These are phyloP conservation scores for Poeciliopsis retropinna DNA, from an alignment of 2,113 vertebrate species.

Conservation along the genomic window DNA sequence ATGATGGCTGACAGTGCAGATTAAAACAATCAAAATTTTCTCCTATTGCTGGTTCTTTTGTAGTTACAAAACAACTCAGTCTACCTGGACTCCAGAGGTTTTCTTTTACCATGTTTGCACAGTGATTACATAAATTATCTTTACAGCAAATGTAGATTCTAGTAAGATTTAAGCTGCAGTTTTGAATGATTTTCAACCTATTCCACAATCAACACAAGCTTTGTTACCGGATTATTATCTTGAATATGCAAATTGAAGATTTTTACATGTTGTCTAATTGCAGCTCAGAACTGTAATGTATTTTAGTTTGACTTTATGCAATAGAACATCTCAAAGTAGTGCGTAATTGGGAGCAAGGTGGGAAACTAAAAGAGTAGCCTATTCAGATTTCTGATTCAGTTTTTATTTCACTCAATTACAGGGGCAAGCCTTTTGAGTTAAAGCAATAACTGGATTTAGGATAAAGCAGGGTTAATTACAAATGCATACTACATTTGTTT, in stretches of 20 bases:
- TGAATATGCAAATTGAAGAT: background rate
- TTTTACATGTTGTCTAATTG: background rate
- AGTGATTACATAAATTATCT: conserved; percentile 1
- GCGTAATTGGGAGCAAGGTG: background rate
- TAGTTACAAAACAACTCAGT: conserved; percentile 26
- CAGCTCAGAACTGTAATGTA: background rate
- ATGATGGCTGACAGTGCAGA: conserved; percentile 68
- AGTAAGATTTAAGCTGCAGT: background rate
- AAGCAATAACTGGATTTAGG: too few relatives aligned
- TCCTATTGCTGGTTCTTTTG: conserved; percentile 36
- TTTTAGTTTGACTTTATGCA: background rate
- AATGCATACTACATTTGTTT: too few relatives aligned
- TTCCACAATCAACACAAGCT: background rate
- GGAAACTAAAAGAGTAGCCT: too few relatives aligned
- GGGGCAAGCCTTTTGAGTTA: too few relatives aligned
- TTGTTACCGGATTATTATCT: too few relatives aligned
- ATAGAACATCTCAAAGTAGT: background rate
- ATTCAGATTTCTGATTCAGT: too few relatives aligned
- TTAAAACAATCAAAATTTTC: conserved; percentile 76
- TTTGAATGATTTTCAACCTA: background rate
- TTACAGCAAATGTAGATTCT: background rate
- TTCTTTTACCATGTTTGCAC: conserved; percentile 3
- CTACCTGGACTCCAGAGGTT: conserved; percentile 28
- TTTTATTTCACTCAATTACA: too few relatives aligned
- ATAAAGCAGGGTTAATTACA: too few relatives aligned